Conservation (phyloP, 2,113 vertebrate genomes). For the Puma concolor region DNA sequence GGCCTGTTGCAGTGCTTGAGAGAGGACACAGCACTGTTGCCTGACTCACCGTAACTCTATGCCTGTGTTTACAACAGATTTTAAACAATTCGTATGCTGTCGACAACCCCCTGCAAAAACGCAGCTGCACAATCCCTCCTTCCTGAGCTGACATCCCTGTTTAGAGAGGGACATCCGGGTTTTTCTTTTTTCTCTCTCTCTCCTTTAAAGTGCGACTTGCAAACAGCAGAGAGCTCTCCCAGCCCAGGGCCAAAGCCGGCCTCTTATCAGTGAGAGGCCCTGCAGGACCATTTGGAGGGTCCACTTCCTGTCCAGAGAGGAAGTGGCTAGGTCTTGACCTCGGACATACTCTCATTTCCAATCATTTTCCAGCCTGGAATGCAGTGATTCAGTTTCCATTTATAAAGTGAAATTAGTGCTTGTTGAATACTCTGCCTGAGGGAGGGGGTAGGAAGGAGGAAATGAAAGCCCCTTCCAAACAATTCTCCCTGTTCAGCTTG, state of each 20-base stretch:
- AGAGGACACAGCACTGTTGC: background rate
- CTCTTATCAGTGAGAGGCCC: slow-evolving; percentile 86
- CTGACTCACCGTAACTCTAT: slow-evolving; percentile 56
- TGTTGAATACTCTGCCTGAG: slow-evolving; percentile 82
- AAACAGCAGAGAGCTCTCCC: slow-evolving; percentile 77
- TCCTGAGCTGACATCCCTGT: slow-evolving; percentile 85
- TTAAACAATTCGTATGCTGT: slow-evolving; percentile 77
- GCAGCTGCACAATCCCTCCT: slow-evolving; percentile 85
- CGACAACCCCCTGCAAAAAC: slow-evolving; percentile 77
- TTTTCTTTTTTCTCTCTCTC: slow-evolving; percentile 61
- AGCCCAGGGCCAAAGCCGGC: slow-evolving; percentile 72
- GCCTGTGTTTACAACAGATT: slow-evolving; percentile 78
- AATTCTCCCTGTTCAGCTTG: slow-evolving; percentile 86
- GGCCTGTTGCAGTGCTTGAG: background rate
- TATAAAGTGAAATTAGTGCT: slow-evolving; percentile 86
- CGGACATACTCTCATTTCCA: slow-evolving; percentile 82
- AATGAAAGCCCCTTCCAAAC: slow-evolving; percentile 86
- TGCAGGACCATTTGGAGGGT: slow-evolving; percentile 80
- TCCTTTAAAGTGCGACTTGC: slow-evolving; percentile 74
- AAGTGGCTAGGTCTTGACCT: slow-evolving; percentile 86
- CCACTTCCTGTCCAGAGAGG: slow-evolving; percentile 87
- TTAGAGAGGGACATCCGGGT: slow-evolving; percentile 86
- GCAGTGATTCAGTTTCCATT: slow-evolving; percentile 89
- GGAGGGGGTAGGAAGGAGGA: slow-evolving; percentile 85
- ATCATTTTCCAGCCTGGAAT: slow-evolving; percentile 87